Percentiles rank a stretch among this genome's conserved stretches.
Conservation (phyloP, 2,888 invertebrate species). For the Idaea biselata region DNA sequence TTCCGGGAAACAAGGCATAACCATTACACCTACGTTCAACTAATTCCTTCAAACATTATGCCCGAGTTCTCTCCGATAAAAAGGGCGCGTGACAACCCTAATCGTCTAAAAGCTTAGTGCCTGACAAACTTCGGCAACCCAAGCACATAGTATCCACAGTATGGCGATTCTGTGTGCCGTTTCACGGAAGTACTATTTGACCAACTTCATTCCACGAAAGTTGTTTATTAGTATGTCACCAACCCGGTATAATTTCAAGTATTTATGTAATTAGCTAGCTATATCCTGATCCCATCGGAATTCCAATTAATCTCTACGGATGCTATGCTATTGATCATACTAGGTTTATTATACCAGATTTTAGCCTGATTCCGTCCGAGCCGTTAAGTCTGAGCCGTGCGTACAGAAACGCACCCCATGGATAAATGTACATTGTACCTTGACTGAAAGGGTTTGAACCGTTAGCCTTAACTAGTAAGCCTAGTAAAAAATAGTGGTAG, state of each 20-base stretch:
- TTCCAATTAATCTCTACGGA: too few relatives aligned
- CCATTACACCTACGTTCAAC: background rate
- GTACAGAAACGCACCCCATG: too few relatives aligned
- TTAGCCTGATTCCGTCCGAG: too few relatives aligned
- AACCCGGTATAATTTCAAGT: background rate
- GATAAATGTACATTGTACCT: too few relatives aligned
- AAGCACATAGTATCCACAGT: slow-evolving; percentile 27
- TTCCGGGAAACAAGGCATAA: background rate
- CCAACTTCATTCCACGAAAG: background rate
- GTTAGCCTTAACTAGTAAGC: too few relatives aligned
- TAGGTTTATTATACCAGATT: too few relatives aligned
- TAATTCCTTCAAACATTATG: slow-evolving; percentile 9
- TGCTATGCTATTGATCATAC: too few relatives aligned
- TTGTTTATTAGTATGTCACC: background rate
- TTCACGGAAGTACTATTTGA: background rate
- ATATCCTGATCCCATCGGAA: too few relatives aligned
- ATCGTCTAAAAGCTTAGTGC: slow-evolving; percentile 1
- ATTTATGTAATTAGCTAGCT: too few relatives aligned
- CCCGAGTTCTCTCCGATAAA: slow-evolving; percentile 4
- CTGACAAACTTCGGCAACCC: slow-evolving; percentile 42
- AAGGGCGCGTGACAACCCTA: slow-evolving; percentile 26
- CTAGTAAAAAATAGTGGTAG: too few relatives aligned
- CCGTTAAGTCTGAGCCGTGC: too few relatives aligned
- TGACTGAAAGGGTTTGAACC: too few relatives aligned
- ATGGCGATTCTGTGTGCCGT: slow-evolving; percentile 7